Base-by-base conservation (phyloP, 1,140 invertebrate genomes). In the Meloidogyne exigua region DNA sequence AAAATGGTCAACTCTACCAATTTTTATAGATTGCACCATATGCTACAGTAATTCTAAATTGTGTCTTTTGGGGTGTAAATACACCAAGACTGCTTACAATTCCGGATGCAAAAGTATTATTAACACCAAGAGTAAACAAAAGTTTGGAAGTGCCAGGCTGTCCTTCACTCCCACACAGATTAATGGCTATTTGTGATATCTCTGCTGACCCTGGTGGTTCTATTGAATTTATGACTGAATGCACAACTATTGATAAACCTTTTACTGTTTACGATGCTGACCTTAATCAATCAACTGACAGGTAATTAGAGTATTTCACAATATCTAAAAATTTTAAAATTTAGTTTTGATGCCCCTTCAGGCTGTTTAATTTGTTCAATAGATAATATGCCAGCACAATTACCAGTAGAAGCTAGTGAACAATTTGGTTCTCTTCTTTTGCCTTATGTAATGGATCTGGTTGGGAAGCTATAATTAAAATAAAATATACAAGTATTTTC, bases 201-300 rank as follows among this genome's bases (percentile, higher is more conserved):
- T 96, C 94, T 3, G 96, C 96, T 2, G 97, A 99, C 90, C 96
- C 96, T 0, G 96, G 96, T 18, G 95, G 96, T 66, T 98, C 95
- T 25, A 98, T 99, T 75, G 96, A 99, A 89, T 99, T 99, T 85
- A 98, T 99, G 96, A 95, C 96, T 84, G 96, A 99, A 86, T 99
- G 96, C 84, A 99, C 97, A 0, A 99, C 96, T 0, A 99, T 99
- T 70, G 96, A 99, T 85, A 96, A 94, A 18, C 96, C 96, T 0
- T 99, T 99, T 88, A 97, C 94, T 88, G 90, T 99, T 0, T 99
- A 99, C 87, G 96, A 99, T 89, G 96, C 96, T 4, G 95, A 99
- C 87, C 91, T 95, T 65, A 97, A 99, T 96, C 80, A 95, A 92
- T 0, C 49, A 26, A 62, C 32, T 25, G 96, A 97, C 84, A 96